Base-by-base conservation (phyloP, 1,140 invertebrate species). In the Eriosoma lanigerum region DNA sequence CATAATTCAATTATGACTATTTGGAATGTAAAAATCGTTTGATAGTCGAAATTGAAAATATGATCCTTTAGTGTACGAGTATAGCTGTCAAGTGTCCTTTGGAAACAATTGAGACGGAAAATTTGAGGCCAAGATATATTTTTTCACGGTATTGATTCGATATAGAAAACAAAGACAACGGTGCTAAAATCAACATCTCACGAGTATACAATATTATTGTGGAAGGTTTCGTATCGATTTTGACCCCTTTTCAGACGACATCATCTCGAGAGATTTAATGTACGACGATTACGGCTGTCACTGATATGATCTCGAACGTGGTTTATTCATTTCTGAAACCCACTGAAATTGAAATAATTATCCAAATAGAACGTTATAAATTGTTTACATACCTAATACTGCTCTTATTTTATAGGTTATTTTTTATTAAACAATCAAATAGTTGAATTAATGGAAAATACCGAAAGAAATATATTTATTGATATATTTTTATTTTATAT, bases 81-180 rank as follows among this genome's bases (percentile, higher is more conserved):
- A 24, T 29, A 17, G 12, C 21, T 17, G 13, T 44, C 38, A 60
- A 60, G 13, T 9, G 38, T 24, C 13, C 8, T 19, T 26, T 50
- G 29, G 21, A 48, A 46, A 75, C 50, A 56, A 15, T 52, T 0
- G 2, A n/a, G 24, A 26, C 5, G 19, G 72, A 58, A 13, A 32
- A 38, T 54, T 58, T 75, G 19, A 21, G 17, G n/a, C n/a, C 12
- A 58, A 46, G 52, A 38, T 12, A 38, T 75, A 68, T 68, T 68
- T 66, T 66, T 75, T 15, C n/a, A 15, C 26, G 1, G 12, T 75
- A 75, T 56, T 75, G 72, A 58, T 75, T 75, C 19, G 21, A 12
- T 58, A 58, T 29, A 38, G 21, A 75, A 58, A 75, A 58, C 29
- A 75, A 75, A 58, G 44, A 75, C 52, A 58, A 75, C n/a, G 10